Evolutionary conservation across 1,140 invertebrate species (phyloP).

Genomic region (Chlorops oryzae): DNA sequence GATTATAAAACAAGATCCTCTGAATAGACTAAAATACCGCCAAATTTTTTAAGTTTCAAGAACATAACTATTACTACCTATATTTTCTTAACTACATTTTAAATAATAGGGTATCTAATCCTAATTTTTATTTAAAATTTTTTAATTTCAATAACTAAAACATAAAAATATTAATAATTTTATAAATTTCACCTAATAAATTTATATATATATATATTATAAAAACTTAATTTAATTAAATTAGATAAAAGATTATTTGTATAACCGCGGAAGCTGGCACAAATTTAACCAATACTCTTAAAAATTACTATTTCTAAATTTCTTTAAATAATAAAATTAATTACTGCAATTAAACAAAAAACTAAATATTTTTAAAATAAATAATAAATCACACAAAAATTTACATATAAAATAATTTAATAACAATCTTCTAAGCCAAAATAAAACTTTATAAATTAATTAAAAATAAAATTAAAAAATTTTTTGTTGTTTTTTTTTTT

Average conservation of each 20-base stretch:
- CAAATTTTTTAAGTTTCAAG: conserved; percentile 55
- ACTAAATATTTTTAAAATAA: conserved; percentile 1
- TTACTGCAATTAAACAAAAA: conserved; percentile 22
- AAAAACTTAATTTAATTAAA: background rate
- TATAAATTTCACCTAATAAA: conserved; percentile 3
- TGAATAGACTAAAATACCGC: no score
- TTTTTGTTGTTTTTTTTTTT: no score
- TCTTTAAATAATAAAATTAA: conserved; percentile 45
- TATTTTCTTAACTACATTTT: conserved; percentile 43
- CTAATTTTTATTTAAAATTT: no score
- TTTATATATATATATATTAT: background rate
- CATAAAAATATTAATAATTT: no score
- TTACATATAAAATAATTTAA: no score
- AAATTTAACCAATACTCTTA: conserved; percentile 33
- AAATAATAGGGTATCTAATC: no score
- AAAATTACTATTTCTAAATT: conserved; percentile 46
- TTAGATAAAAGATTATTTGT: conserved; percentile 30
- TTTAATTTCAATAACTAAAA: no score
- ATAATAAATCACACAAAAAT: no score
- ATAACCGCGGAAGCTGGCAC: conserved; percentile 36
- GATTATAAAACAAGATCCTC: conserved; percentile 53
- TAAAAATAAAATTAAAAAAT: conserved; percentile 24
- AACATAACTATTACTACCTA: conserved; percentile 51
- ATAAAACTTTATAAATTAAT: no score
- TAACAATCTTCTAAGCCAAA: no score